Evolutionary conservation across 2,797 vertebrate genomes (phyloP), one percentile per base, ranked within the genome.

Genomic region (Coregonus sp.): DNA sequence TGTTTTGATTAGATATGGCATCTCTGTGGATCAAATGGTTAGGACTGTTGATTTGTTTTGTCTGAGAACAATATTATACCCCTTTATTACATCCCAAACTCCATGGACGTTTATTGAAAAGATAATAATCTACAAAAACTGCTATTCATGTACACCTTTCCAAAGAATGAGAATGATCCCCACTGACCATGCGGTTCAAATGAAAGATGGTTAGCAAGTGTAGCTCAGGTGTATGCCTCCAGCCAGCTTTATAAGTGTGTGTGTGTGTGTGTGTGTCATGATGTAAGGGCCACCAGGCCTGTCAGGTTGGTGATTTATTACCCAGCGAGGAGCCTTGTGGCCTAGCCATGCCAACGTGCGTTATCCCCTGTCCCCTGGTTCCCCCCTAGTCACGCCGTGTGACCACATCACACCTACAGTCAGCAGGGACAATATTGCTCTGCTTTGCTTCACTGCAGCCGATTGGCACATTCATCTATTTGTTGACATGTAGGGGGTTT

Each of bases 291-390:
- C 84, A 85, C 85, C 33, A 77, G 86, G 83, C 78, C 89, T 92
- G 92, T 92, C 91, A 88, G 9, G 2, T 31, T 33, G 6, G 78
- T 94, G 93, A 94, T 93, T 93, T 93, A 94, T 94, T 89, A 88
- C 84, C 82, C 82, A 50, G 82, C 80, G 18, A 5, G 37, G 73
- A 78, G 83, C 84, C 85, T 84, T 74, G 1, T 84, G 88, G 90
- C 85, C 85, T 71, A 83, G 79, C 77, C 71, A 31, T 73, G 82
- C 79, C 82, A 78, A 71, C 59, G 25, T 12, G 9, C 2, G 40
- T 47, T 47, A 12, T 14, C 72, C 65, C 70, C 20, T 29, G 72
- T 47, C 76, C 59, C 59, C 20, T 70, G 37, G 54, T 54, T 52
- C 9, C 40, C 40, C 40, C 82, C 76, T 82, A 90, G 85, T 88